A percentile compares a stretch with the other conserved stretches of the same genome.
These are phyloP conservation scores for Ceratosolen fusciceps DNA, from an alignment of 1,140 invertebrate species.

Conservation along the genomic window DNA sequence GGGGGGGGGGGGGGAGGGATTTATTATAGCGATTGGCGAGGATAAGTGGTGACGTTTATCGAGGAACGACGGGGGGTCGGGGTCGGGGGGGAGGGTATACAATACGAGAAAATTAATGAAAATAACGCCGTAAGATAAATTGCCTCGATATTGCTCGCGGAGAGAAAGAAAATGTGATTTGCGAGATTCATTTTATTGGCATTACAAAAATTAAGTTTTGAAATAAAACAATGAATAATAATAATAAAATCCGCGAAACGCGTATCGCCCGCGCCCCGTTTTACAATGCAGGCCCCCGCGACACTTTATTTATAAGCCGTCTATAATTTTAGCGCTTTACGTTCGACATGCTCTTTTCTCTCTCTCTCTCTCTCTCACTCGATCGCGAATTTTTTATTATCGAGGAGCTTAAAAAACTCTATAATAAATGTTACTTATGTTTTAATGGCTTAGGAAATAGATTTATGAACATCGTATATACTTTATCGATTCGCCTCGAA, in stretches of 20 bases:
- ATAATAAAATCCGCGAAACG: slow-evolving; percentile 16
- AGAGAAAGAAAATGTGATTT: slow-evolving; percentile 42
- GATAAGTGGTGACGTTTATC: slow-evolving; percentile 49
- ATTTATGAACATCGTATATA: slow-evolving; percentile 23
- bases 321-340: slow-evolving; percentile 14
- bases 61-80: slow-evolving; percentile 33
- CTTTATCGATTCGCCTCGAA: slow-evolving; percentile 30
- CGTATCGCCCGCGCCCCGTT: slow-evolving; percentile 4
- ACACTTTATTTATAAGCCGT: slow-evolving; percentile 24
- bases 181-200: slow-evolving; percentile 44
- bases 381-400: slow-evolving; percentile 33
- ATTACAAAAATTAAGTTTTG: slow-evolving; percentile 40
- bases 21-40: slow-evolving; percentile 48
- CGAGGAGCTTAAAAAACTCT: slow-evolving; percentile 1
- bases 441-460: slow-evolving; percentile 13
- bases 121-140: slow-evolving; percentile 48
- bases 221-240: slow-evolving; percentile 43
- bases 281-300: background rate
- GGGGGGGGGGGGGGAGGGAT: slow-evolving; percentile 18
- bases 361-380: no score
- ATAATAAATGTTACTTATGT: slow-evolving; percentile 27
- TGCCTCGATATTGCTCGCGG: slow-evolving; percentile 34
- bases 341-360: background rate
- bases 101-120: slow-evolving; percentile 50
- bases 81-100: no score